phyloP scores from a whole-genome alignment of 2,797 vertebrate species.

The Trachops cirrhosus region DNA sequence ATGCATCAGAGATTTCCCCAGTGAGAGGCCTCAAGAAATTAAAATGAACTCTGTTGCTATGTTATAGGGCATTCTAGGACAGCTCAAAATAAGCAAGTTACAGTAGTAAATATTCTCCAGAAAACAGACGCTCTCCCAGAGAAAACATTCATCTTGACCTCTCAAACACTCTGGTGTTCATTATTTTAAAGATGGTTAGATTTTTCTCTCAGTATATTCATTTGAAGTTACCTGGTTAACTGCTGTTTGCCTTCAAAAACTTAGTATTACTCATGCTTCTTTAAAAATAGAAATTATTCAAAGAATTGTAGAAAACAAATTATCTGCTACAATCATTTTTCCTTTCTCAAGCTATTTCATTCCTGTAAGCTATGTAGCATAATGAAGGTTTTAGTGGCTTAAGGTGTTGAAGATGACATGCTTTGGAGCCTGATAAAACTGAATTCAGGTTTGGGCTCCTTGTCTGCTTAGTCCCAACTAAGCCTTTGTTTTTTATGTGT shows the following conservation, averaged over 20 bases:
- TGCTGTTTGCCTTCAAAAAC: background rate
- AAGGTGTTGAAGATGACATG: background rate
- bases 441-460: background rate
- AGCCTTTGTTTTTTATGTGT: background rate
- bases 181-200: conserved; percentile 15
- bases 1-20: conserved; percentile 39
- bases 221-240: background rate
- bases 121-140: conserved; percentile 18
- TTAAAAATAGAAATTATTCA: background rate
- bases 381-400: background rate
- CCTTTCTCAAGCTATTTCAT: background rate
- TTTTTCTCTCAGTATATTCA: background rate
- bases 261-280: background rate
- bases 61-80: background rate
- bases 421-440: background rate
- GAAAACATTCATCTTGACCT: conserved; percentile 30
- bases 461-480: background rate
- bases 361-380: background rate
- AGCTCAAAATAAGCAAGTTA: conserved; percentile 34
- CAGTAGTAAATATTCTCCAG: background rate
- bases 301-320: background rate
- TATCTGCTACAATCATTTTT: background rate
- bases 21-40: conserved; percentile 37
- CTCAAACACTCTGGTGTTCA: background rate
- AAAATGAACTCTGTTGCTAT: conserved; percentile 51